Conservation (phyloP, 1,140 invertebrate species). For the Mactra quadrangularis region DNA sequence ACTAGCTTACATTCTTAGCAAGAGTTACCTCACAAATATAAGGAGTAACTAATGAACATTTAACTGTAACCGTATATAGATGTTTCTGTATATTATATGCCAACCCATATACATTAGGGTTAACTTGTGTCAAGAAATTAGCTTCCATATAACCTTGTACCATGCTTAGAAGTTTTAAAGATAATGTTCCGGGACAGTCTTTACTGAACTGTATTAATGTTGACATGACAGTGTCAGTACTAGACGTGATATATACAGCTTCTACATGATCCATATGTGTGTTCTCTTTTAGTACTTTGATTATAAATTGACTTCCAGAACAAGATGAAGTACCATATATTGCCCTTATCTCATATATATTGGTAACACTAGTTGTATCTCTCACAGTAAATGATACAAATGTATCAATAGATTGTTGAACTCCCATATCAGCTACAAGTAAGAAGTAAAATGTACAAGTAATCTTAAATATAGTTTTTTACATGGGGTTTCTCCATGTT, state of each 20-base stretch:
- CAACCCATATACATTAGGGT: constrained; percentile 42
- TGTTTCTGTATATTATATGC: constrained; percentile 18
- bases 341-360: constrained; percentile 2
- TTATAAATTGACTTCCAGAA: neutral
- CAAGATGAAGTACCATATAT: constrained; percentile 40
- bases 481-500: too few relatives aligned
- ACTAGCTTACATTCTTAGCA: constrained; percentile 33
- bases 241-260: neutral
- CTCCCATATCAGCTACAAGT: constrained; percentile 29
- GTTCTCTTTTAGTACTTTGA: constrained; percentile 31
- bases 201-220: neutral
- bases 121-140: neutral
- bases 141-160: constrained; percentile 23
- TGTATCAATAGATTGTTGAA: constrained; percentile 27
- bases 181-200: constrained; percentile 37
- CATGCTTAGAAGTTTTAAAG: constrained; percentile 20
- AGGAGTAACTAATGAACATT: constrained; percentile 32
- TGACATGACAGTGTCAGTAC: constrained; percentile 1
- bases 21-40: constrained; percentile 39
- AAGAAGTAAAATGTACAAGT: neutral
- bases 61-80: neutral
- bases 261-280: constrained; percentile 47
- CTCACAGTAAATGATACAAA: constrained; percentile 47
- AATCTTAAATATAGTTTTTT: neutral
- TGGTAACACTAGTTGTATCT: constrained; percentile 2